Base-by-base conservation (phyloP, 2,888 invertebrate species). In the Lasius platythorax region DNA sequence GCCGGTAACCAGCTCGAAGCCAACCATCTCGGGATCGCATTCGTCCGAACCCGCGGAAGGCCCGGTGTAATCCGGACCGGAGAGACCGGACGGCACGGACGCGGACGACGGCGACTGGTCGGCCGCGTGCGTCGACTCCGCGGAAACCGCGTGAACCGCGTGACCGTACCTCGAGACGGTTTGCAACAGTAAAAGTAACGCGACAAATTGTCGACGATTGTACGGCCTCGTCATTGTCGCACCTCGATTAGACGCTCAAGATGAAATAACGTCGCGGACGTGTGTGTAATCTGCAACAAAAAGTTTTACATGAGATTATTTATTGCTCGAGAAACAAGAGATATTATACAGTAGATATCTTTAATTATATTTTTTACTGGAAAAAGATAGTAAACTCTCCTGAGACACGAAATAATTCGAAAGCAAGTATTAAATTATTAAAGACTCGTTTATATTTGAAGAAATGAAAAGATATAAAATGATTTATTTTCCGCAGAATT, bases 1-100 rank as follows among this genome's bases (percentile, higher is more conserved):
- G 93, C 98, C 98, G 90, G 98, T 98, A 93, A 98, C 97, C 94
- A 99, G 96, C 96, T 98, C 98, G 95, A 98, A 98, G 91, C 98
- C 98, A 92, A 98, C 97, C 97, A 98, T 97, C 95, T 98, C 98
- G 73, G 97, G 96, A 95, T 98, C 98, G 95, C 98, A 98, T 95
- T 98, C 98, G 93, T 98, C 98, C 86, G 95, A 93, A 73, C 94
- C 94, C 70, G 94, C 95, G 68, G 94, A 94, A 56, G 94, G 93
- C n/a, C 94, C 94, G 82, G 94, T 93, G 89, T 95, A 94, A 87
- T 94, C 94, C 63, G 93, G 93, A 56, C 94, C 94, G 88, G 94
- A 94, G 76, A 92, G 91, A 23, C 91, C 94, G 74, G 94, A 93
- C 75, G 93, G 93, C 50, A 90, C 91, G 70, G 88, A 89, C 28